Conservation (phyloP, 2,113 vertebrate genomes). For the Poeciliopsis turrubarensis region DNA sequence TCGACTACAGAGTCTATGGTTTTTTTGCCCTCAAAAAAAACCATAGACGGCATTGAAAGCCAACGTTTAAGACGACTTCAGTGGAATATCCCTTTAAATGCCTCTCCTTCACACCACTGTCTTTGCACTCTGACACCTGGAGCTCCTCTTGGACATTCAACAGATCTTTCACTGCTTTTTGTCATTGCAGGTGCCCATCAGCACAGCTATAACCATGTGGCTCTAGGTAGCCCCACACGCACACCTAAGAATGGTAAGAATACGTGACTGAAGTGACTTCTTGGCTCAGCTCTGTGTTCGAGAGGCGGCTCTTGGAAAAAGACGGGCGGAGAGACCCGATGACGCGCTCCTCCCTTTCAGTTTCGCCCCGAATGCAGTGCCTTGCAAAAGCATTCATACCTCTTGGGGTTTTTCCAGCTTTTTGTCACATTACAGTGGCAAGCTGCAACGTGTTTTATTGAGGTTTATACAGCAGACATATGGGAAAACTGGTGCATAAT, state of each 20-base stretch:
- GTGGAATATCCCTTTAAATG: conserved; percentile 59
- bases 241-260: conserved; percentile 96
- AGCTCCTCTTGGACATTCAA: conserved; percentile 59
- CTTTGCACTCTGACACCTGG: conserved; percentile 42
- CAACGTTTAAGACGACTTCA: neutral
- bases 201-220: conserved; percentile 94
- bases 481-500: neutral
- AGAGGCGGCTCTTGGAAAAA: conserved; percentile 6
- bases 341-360: conserved; percentile 35
- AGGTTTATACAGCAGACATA: neutral
- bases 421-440: neutral
- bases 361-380: neutral
- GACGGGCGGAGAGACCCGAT: conserved; percentile 14
- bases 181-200: conserved; percentile 93
- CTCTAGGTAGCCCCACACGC: conserved; percentile 91
- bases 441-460: neutral
- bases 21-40: no score
- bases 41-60: neutral
- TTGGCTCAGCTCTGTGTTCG: conserved; percentile 21
- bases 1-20: no score
- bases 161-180: conserved; percentile 73
- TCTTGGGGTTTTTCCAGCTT: neutral
- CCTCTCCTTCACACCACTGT: conserved; percentile 23
- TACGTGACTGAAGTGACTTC: conserved; percentile 1
- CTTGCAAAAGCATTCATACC: neutral